phyloP scores from a whole-genome alignment of 2,888 invertebrate genomes.

The Acrobeloides nanus region DNA sequence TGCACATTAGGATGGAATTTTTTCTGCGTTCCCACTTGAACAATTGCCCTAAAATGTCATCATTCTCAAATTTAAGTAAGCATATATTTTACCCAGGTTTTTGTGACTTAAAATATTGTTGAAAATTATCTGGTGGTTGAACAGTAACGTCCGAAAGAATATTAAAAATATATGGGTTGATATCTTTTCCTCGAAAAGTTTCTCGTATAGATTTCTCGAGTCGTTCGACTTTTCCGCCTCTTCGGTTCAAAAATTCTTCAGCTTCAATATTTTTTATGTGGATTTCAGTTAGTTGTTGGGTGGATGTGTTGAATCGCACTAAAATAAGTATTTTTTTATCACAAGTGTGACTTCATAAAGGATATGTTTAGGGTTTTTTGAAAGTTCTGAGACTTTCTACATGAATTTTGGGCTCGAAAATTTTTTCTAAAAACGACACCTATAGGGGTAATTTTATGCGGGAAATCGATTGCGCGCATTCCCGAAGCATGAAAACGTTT shows the following conservation, averaged over 20 bases:
- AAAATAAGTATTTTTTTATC: conserved; percentile 5
- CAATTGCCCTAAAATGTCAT: conserved; percentile 17
- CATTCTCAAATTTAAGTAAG: not conserved
- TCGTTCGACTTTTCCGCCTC: conserved; percentile 25
- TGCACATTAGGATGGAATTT: conserved; percentile 31
- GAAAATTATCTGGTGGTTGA: not conserved
- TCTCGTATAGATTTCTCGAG: conserved; percentile 35
- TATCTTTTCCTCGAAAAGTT: conserved; percentile 40
- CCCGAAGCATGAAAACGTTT: too few species aligned
- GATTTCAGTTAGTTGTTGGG: conserved; percentile 39
- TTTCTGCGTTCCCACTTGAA: conserved; percentile 29
- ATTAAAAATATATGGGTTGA: conserved; percentile 47
- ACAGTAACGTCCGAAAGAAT: conserved; percentile 21
- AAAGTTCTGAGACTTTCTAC: too few species aligned
- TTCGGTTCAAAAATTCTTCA: conserved; percentile 39
- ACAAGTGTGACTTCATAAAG: too few species aligned
- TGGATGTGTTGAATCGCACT: conserved; percentile 29
- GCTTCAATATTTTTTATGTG: conserved; percentile 40
- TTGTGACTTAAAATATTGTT: conserved; percentile 9
- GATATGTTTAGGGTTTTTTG: too few species aligned
- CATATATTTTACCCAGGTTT: conserved; percentile 13
- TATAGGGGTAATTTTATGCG: not conserved
- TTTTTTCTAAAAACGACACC: not conserved
- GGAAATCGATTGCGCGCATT: too few species aligned
- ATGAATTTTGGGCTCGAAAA: too few species aligned